Evolutionary conservation across 2,113 vertebrate genomes (phyloP).

Genomic region (Sylvietta virens): DNA sequence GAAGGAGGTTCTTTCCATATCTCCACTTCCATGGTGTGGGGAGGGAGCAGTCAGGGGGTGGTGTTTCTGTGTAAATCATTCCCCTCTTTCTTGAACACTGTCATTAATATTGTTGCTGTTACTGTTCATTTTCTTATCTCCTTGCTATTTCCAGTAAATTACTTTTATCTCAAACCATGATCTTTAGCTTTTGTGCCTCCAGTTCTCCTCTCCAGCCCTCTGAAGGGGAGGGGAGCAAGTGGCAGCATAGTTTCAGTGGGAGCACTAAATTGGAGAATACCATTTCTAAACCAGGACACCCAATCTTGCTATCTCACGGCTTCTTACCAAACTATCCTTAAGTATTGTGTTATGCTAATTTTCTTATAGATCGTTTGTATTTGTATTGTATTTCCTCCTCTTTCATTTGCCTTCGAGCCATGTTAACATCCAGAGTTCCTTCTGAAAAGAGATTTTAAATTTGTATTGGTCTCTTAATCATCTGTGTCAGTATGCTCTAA

Average conservation of each 20-base stretch:
- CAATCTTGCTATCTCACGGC: not conserved
- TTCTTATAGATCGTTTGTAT: not conserved
- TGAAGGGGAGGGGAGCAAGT: not conserved
- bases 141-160: not conserved
- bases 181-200: not conserved
- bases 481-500: not conserved
- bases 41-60: not conserved
- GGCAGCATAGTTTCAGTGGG: not conserved
- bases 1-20: no score
- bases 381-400: not conserved
- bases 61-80: not conserved
- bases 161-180: not conserved
- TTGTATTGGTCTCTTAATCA: not conserved
- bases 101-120: not conserved
- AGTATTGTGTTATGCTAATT: not conserved
- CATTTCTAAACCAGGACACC: not conserved
- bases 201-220: not conserved
- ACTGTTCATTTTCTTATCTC: not conserved
- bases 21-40: rapidly evolving
- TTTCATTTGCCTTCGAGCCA: not conserved
- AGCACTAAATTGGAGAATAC: not conserved
- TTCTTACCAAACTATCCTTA: not conserved
- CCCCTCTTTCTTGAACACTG: not conserved
- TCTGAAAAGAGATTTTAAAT: not conserved
- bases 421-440: not conserved